Conservation (phyloP, 1,140 invertebrate species). For the Diorhabda elongata region DNA sequence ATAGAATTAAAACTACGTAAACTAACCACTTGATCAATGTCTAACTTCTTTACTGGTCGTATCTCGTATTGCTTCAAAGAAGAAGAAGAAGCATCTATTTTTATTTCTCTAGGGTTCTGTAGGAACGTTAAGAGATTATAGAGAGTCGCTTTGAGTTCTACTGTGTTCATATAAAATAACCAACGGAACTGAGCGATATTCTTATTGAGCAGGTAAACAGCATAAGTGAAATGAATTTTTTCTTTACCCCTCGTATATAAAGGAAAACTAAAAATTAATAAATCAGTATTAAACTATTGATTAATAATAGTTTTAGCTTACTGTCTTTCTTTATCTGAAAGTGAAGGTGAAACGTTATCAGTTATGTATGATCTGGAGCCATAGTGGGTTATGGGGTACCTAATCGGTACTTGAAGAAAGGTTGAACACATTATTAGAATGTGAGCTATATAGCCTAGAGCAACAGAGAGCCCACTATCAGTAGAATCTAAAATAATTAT, state of each 20-base stretch:
- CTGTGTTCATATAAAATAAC: conserved; percentile 65
- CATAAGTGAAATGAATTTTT: conserved; percentile 73
- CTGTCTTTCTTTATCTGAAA: conserved; percentile 73
- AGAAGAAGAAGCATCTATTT: neutral
- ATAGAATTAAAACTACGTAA: conserved; percentile 20
- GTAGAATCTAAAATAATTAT: conserved; percentile 44
- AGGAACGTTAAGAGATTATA: conserved; percentile 62
- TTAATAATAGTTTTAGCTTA: conserved; percentile 47
- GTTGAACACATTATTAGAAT: conserved; percentile 73
- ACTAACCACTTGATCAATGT: conserved; percentile 25
- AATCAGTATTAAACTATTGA: neutral
- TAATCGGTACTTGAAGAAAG: conserved; percentile 74
- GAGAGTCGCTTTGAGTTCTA: conserved; percentile 68
- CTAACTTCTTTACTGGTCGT: neutral
- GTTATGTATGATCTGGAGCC: conserved; percentile 73
- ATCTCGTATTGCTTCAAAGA: neutral
- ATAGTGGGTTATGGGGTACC: conserved; percentile 71
- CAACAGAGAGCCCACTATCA: conserved; percentile 67
- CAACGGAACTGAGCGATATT: conserved; percentile 80
- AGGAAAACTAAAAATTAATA: conserved; percentile 61
- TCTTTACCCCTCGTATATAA: conserved; percentile 71
- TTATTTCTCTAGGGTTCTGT: conserved; percentile 8
- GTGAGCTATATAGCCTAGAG: conserved; percentile 78
- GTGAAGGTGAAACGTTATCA: conserved; percentile 68
- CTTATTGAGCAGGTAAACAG: conserved; percentile 82